A percentile compares a stretch with the other conserved stretches of the same genome.
Conservation (phyloP, 1,140 invertebrate genomes). For the Stenopsyche tienmushanensis region DNA sequence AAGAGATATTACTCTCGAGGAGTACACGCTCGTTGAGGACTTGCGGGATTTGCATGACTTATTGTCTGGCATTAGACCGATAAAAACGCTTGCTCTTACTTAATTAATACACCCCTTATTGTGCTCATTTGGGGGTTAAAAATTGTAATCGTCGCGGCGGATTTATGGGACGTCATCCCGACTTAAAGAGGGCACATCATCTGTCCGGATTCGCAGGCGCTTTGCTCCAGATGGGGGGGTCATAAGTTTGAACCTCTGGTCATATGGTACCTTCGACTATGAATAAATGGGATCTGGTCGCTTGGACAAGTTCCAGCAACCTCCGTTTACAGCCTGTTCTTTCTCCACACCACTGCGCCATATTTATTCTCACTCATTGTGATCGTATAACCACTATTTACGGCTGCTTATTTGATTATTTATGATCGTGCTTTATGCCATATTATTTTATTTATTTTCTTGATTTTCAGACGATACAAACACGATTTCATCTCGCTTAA, state of each 20-base stretch:
- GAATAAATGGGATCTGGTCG: constrained; percentile 12
- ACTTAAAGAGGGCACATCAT: no score
- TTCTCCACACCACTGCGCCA: constrained; percentile 10
- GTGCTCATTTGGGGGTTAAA: no score
- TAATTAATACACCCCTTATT: no score
- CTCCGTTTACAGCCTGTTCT: constrained; percentile 5
- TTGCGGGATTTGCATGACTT: no score
- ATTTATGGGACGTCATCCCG: no score
- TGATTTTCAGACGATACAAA: background rate
- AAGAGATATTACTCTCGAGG: background rate
- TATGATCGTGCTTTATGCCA: constrained; percentile 17
- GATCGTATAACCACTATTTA: constrained; percentile 36
- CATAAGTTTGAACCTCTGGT: background rate
- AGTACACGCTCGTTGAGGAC: background rate
- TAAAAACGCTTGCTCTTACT: no score
- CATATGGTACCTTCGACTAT: background rate
- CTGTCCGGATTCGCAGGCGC: no score
- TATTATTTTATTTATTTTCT: background rate
- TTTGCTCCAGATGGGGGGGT: background rate
- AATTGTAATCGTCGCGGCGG: no score
- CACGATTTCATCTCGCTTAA: no score
- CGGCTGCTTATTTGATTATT: constrained; percentile 32
- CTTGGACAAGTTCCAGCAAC: constrained; percentile 33
- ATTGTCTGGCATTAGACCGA: no score
- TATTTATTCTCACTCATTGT: constrained; percentile 34